Evolutionary conservation across 2,888 invertebrate genomes (phyloP), one percentile per base, ranked within the genome.

Genomic region (Synergus umbraculus): DNA sequence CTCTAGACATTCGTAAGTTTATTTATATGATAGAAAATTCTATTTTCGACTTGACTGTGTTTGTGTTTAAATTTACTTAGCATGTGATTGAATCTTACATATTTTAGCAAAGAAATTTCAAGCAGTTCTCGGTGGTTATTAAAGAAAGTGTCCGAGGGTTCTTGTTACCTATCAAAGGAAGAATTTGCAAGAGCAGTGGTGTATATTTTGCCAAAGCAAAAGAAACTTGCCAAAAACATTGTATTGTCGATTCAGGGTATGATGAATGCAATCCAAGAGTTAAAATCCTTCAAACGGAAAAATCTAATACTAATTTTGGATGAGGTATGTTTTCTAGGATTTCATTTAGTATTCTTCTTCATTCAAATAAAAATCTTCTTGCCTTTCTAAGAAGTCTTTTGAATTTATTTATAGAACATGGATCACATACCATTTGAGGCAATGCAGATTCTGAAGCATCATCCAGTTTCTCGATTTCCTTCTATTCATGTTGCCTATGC

Each of bases 361-460:
- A 76, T 66, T 58, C 5, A 63, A 58, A 37, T 58, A 54, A 63
- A 65, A 76, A 69, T 18, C 78, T 58, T 54, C 49, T 7, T 44
- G 44, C 84, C 60, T 79, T 76, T 67, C n/a, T 18, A 46, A 58
- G 63, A 81, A 81, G n/a, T 82, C 8, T 58, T 63, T 63, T 29
- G 18, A 67, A 46, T 76, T 78, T 82, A 84, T 82, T 91, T 92
- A 60, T 89, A 96, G 96, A 93, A 93, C 86, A 91, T 97, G 15
- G 97, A 97, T 92, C 93, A 94, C 78, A 94, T 97, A 80, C 97
- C 97, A 0, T 97, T 97, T 95, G 97, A 97, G 92, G 95, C 94
- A 83, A 92, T 97, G 79, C 94, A 95, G 0, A 92, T 95, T 15
- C 87, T 97, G 13, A 92, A 93, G 81, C 92, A 93, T n/a, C 95